These are phyloP conservation scores for Syngnathus acus DNA, from an alignment of 2,797 vertebrate genomes.

Conservation along the genomic window DNA sequence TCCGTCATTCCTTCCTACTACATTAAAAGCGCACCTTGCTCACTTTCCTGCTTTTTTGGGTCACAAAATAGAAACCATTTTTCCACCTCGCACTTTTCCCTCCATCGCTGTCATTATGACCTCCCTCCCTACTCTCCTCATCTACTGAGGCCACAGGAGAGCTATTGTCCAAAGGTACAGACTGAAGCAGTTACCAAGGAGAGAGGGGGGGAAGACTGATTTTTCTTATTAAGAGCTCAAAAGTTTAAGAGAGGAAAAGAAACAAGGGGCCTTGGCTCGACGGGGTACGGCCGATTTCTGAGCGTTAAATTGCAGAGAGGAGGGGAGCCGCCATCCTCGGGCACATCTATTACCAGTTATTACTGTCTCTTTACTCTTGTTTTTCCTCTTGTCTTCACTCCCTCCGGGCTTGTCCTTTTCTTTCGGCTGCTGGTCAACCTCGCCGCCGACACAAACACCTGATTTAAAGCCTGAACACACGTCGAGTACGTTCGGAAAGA, in stretches of 20 bases:
- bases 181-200: constrained; percentile 50
- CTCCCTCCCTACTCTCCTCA: constrained; percentile 28
- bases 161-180: constrained; percentile 60
- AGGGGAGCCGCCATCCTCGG: constrained; percentile 1
- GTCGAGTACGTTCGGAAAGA: background rate
- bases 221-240: constrained; percentile 66
- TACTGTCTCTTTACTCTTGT: constrained; percentile 36
- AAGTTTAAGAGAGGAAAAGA: constrained; percentile 43
- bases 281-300: constrained; percentile 49
- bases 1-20: constrained; percentile 6
- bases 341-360: constrained; percentile 19
- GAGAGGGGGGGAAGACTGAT: constrained; percentile 52
- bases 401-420: constrained; percentile 45
- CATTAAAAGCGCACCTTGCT: constrained; percentile 24
- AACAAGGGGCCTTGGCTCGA: constrained; percentile 29
- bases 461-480: constrained; percentile 31
- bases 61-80: constrained; percentile 53
- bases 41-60: constrained; percentile 11
- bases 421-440: constrained; percentile 37
- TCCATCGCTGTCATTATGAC: constrained; percentile 11
- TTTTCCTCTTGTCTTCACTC: constrained; percentile 37
- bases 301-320: constrained; percentile 41
- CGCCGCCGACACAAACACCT: constrained; percentile 46
- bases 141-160: constrained; percentile 58
- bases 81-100: constrained; percentile 34